Percentiles rank a stretch among this genome's conserved stretches.
These are phyloP conservation scores for Tetrapedia diversipes DNA, from an alignment of 2,888 invertebrate genomes.

Conservation along the genomic window DNA sequence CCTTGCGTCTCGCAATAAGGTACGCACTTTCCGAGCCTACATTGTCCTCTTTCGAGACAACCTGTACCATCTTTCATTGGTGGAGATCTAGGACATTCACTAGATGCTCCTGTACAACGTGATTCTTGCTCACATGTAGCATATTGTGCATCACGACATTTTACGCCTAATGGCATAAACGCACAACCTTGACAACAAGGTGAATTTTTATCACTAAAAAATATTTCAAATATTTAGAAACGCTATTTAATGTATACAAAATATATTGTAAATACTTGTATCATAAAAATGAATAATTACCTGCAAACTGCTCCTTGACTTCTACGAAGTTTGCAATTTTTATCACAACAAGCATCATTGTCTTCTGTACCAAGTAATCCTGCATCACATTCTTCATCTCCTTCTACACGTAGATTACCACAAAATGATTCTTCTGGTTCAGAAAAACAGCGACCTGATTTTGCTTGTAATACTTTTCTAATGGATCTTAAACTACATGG, in stretches of 20 bases:
- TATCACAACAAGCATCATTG: slow-evolving; percentile 96
- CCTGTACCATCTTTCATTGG: slow-evolving; percentile 93
- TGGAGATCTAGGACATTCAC: slow-evolving; percentile 93
- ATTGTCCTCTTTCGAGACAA: slow-evolving; percentile 96
- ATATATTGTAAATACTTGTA: background rate
- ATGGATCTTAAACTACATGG: slow-evolving; percentile 97
- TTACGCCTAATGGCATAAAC: slow-evolving; percentile 91
- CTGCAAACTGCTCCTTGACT: slow-evolving; percentile 95
- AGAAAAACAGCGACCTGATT: slow-evolving; percentile 95
- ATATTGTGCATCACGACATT: slow-evolving; percentile 95
- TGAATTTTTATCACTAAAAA: slow-evolving; percentile 95
- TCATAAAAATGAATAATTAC: slow-evolving; percentile 82
- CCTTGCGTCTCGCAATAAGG: slow-evolving; percentile 98
- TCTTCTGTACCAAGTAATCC: slow-evolving; percentile 96
- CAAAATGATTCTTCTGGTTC: slow-evolving; percentile 98
- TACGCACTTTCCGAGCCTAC: slow-evolving; percentile 94
- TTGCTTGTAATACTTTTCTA: slow-evolving; percentile 95
- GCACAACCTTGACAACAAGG: slow-evolving; percentile 97
- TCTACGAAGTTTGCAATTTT: slow-evolving; percentile 93
- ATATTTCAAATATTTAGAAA: background rate
- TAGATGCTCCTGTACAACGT: slow-evolving; percentile 91
- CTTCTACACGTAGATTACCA: slow-evolving; percentile 97
- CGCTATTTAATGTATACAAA: background rate
- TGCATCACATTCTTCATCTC: slow-evolving; percentile 98
- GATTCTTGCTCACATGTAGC: slow-evolving; percentile 97